Percentiles rank a stretch among this genome's conserved stretches.
Conservation (phyloP, 2,888 invertebrate genomes). For the Leptopilina syphax region DNA sequence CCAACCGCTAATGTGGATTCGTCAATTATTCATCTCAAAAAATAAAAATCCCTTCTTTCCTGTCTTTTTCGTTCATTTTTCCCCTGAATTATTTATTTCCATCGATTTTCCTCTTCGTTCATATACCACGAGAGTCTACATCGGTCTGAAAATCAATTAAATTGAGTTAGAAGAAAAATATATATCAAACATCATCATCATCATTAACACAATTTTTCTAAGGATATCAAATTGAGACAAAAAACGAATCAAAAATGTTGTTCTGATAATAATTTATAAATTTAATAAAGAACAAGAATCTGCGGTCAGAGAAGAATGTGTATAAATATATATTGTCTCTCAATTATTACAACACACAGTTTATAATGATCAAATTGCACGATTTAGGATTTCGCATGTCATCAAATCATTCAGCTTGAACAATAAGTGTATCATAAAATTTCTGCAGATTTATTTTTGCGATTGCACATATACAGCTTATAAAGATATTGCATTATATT, state of each 20-base stretch:
- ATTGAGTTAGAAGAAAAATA: not conserved
- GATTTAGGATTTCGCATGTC: slow-evolving; percentile 33
- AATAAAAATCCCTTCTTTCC: slow-evolving; percentile 4
- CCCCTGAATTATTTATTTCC: not conserved
- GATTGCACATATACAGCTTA: slow-evolving; percentile 20
- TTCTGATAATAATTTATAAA: too few species aligned
- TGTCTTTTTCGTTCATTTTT: not conserved
- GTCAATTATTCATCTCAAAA: slow-evolving; percentile 29
- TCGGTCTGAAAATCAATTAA: too few species aligned
- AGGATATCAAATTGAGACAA: too few species aligned
- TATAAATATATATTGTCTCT: not conserved
- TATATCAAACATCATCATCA: too few species aligned
- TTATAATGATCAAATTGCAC: slow-evolving; percentile 21
- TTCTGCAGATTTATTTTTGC: slow-evolving; percentile 35
- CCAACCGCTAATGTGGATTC: slow-evolving; percentile 11
- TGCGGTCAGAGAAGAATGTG: not conserved
- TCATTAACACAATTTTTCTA: too few species aligned
- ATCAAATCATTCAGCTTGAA: slow-evolving; percentile 30
- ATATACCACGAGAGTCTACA: too few species aligned
- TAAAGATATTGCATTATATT: slow-evolving; percentile 16
- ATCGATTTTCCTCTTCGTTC: not conserved
- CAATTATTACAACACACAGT: slow-evolving; percentile 1
- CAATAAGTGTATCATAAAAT: slow-evolving; percentile 29
- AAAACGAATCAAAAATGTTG: too few species aligned
- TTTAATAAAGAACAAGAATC: not conserved